These are phyloP conservation scores for Cephalopachus bancanus DNA, from an alignment of 2,797 vertebrate genomes.

Conservation along the genomic window DNA sequence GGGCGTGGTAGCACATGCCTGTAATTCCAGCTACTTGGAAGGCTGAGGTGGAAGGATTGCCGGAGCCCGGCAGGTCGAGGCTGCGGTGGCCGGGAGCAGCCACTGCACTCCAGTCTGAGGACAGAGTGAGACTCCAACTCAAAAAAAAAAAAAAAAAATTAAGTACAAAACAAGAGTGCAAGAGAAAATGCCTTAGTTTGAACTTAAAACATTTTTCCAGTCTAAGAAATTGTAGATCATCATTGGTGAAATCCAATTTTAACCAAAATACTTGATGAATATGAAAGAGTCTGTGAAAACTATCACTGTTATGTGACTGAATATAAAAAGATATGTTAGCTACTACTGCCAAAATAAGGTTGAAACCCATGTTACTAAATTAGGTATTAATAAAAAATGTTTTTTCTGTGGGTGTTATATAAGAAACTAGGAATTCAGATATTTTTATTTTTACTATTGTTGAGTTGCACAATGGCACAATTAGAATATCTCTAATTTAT, in stretches of 20 bases:
- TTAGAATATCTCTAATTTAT: background rate
- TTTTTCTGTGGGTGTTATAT: background rate
- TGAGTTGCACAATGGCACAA: constrained; percentile 3
- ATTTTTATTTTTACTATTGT: constrained; percentile 38
- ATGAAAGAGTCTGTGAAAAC: background rate
- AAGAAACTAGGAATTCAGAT: background rate
- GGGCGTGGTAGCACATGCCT: too few species aligned
- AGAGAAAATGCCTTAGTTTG: constrained; percentile 9
- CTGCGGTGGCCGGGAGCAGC: too few species aligned
- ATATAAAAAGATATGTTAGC: background rate
- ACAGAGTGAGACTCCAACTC: too few species aligned
- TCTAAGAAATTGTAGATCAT: constrained; percentile 1
- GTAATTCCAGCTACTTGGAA: too few species aligned
- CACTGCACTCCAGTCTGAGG: too few species aligned
- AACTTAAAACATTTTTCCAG: constrained; percentile 18
- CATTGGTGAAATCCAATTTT: constrained; percentile 21
- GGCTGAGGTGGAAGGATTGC: too few species aligned
- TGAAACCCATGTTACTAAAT: background rate
- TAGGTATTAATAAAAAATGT: background rate
- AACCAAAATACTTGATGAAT: constrained; percentile 17
- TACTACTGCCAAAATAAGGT: background rate
- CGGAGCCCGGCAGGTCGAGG: too few species aligned
- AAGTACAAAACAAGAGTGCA: constrained; percentile 45
- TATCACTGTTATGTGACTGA: constrained; percentile 22
- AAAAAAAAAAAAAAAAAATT: too few species aligned